These are phyloP conservation scores for Sebastes hubbsi DNA, from an alignment of 2,797 vertebrate genomes.

Conservation along the genomic window DNA sequence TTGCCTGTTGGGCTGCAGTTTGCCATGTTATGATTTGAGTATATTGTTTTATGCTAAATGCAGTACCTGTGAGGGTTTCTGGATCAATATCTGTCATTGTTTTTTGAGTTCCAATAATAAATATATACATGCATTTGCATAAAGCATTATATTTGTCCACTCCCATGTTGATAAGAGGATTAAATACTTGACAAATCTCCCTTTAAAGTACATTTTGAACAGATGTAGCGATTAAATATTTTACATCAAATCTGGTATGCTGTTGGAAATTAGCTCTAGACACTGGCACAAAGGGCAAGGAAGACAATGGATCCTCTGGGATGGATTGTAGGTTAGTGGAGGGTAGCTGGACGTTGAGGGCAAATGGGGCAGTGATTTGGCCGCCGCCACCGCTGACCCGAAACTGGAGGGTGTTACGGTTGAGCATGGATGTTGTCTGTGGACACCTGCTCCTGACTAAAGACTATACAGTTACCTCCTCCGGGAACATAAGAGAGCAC, in stretches of 20 bases:
- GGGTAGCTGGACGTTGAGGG: background rate
- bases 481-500: background rate
- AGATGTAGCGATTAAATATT: too few relatives aligned
- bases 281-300: background rate
- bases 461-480: background rate
- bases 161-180: too few relatives aligned
- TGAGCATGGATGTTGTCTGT: background rate
- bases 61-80: too few relatives aligned
- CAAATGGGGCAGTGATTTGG: background rate
- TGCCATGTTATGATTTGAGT: too few relatives aligned
- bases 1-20: too few relatives aligned
- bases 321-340: background rate
- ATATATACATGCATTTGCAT: accelerated
- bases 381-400: background rate
- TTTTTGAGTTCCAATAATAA: accelerated
- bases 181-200: too few relatives aligned
- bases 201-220: too few relatives aligned
- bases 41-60: too few relatives aligned
- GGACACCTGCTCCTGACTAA: background rate
- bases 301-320: background rate
- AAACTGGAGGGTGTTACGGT: background rate
- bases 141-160: accelerated
- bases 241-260: too few relatives aligned
- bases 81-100: too few relatives aligned
- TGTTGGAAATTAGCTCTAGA: background rate